These are phyloP conservation scores for Thyatira batis DNA, from an alignment of 2,888 invertebrate genomes.

Conservation along the genomic window DNA sequence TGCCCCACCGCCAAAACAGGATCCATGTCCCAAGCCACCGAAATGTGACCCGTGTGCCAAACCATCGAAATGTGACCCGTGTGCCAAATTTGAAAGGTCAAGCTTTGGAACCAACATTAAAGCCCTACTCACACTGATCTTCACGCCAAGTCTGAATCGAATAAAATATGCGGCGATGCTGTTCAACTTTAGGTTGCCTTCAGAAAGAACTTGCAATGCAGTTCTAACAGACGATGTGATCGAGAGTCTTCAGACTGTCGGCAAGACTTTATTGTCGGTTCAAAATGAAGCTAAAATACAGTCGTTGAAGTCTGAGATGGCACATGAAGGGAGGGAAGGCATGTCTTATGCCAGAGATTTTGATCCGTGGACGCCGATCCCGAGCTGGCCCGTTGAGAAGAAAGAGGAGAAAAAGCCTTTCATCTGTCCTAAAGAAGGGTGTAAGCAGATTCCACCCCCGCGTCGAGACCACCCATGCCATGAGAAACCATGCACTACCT, in stretches of 20 bases:
- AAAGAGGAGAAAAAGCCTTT: slow-evolving; percentile 32
- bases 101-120: slow-evolving; percentile 9
- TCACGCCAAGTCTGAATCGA: slow-evolving; percentile 6
- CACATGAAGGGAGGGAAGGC: neutral
- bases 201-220: neutral
- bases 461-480: slow-evolving; percentile 35
- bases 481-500: slow-evolving; percentile 40
- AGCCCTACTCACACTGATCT: slow-evolving; percentile 11
- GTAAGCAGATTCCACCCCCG: slow-evolving; percentile 38
- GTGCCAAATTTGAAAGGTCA: slow-evolving; percentile 22
- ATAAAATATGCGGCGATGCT: neutral
- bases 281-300: neutral
- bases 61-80: slow-evolving; percentile 23
- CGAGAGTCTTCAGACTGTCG: slow-evolving; percentile 15
- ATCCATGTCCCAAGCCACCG: slow-evolving; percentile 29
- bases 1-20: slow-evolving; percentile 19
- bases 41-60: slow-evolving; percentile 25
- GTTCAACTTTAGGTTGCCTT: neutral
- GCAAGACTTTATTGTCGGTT: slow-evolving; percentile 10
- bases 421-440: slow-evolving; percentile 55
- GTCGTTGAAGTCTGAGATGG: slow-evolving; percentile 6
- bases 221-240: slow-evolving; percentile 19
- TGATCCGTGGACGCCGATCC: slow-evolving; percentile 67
- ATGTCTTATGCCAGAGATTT: slow-evolving; percentile 41
- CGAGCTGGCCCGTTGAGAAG: slow-evolving; percentile 54